A percentile compares a stretch with the other conserved stretches of the same genome.
Evolutionary conservation across 2,888 invertebrate species (phyloP).

Genomic region (Caenorhabditis japonica): DNA sequence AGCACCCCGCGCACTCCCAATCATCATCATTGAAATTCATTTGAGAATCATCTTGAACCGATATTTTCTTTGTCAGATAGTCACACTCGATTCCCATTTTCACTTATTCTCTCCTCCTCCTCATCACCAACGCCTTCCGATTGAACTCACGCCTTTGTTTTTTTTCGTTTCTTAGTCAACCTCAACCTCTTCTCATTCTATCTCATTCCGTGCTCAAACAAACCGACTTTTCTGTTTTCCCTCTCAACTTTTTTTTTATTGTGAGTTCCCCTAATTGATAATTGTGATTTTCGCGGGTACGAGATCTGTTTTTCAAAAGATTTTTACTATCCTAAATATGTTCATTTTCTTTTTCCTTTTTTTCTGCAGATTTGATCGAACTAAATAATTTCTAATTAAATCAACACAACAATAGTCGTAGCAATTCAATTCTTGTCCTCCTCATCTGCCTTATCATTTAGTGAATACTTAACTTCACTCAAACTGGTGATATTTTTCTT

Average conservation of each 20-base stretch:
- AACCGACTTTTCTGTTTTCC: not conserved
- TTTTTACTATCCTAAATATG: slow-evolving; percentile 14
- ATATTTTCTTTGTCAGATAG: slow-evolving; percentile 8
- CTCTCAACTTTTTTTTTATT: slow-evolving; percentile 14
- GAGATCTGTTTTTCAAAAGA: slow-evolving; percentile 34
- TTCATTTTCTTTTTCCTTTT: not conserved
- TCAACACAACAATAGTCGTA: slow-evolving; percentile 15
- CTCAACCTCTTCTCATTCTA: slow-evolving; percentile 6
- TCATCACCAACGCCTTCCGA: not conserved
- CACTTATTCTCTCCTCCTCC: slow-evolving; percentile 19
- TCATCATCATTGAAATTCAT: slow-evolving; percentile 1
- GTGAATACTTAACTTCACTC: slow-evolving; percentile 16
- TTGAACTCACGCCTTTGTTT: slow-evolving; percentile 21
- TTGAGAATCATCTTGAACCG: not conserved
- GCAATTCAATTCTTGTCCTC: not conserved
- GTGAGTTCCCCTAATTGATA: slow-evolving; percentile 32
- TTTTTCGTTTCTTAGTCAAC: slow-evolving; percentile 1
- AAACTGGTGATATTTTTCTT: slow-evolving; percentile 33
- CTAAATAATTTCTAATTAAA: not conserved
- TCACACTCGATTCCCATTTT: no score
- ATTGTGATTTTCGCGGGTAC: slow-evolving; percentile 41
- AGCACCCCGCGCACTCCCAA: slow-evolving; percentile 3
- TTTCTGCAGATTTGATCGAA: not conserved
- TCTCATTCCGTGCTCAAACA: slow-evolving; percentile 36
- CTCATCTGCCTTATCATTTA: slow-evolving; percentile 9